These are phyloP conservation scores for Myodes glareolus DNA, from an alignment of 2,113 vertebrate species.

Conservation along the genomic window DNA sequence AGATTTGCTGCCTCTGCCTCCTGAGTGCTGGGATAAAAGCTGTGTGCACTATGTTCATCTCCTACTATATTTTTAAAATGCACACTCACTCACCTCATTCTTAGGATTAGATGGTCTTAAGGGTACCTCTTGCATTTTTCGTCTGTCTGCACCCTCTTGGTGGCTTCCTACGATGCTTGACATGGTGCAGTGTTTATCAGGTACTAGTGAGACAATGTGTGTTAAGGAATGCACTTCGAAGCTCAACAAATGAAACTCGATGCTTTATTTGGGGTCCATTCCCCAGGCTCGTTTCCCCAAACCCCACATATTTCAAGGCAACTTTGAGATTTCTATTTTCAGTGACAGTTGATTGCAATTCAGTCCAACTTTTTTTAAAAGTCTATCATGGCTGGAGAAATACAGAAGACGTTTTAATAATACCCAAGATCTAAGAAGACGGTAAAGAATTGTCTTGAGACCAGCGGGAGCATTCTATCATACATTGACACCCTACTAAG, in stretches of 20 bases:
- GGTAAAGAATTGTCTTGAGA: background rate
- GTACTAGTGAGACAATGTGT: background rate
- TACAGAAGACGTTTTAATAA: background rate
- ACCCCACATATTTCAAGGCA: constrained; percentile 15
- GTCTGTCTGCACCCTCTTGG: background rate
- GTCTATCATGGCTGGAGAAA: background rate
- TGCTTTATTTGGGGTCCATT: background rate
- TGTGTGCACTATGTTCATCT: background rate
- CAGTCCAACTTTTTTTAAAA: background rate
- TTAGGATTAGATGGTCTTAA: background rate
- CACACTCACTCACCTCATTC: too few relatives aligned
- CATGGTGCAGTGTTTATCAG: background rate
- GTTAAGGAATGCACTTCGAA: background rate
- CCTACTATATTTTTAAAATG: background rate
- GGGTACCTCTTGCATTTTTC: background rate
- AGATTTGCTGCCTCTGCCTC: background rate
- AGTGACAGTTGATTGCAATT: background rate
- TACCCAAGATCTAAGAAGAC: background rate
- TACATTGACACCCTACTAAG: background rate
- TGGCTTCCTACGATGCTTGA: background rate
- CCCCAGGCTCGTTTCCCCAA: constrained; percentile 12
- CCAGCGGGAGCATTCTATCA: background rate
- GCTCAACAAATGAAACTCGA: background rate
- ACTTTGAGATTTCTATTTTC: background rate
- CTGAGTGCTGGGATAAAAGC: background rate